Conservation (phyloP, 2,888 invertebrate genomes). For the Diachrysia chrysitis region DNA sequence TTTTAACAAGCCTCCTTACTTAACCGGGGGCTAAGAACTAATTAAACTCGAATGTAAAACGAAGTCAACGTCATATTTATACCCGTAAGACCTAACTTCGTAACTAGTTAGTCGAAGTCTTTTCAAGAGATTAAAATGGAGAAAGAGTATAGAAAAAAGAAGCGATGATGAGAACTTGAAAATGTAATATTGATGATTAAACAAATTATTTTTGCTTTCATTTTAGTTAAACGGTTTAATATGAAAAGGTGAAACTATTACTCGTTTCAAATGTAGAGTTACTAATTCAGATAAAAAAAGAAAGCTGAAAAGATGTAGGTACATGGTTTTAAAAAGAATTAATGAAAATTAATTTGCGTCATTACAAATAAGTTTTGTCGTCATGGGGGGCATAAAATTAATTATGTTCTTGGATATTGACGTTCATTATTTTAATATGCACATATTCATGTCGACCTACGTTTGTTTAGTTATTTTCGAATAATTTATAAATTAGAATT, state of each 20-base stretch:
- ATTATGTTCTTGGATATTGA: background rate
- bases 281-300: too few relatives aligned
- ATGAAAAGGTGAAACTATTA: too few relatives aligned
- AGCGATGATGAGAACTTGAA: too few relatives aligned
- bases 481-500: background rate
- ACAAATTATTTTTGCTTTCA: too few relatives aligned
- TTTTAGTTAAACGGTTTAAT: too few relatives aligned
- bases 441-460: background rate
- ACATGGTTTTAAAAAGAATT: background rate
- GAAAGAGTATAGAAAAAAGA: background rate
- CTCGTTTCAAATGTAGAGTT: too few relatives aligned
- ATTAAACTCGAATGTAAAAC: background rate
- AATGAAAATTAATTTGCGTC: background rate
- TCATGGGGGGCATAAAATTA: background rate
- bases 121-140: background rate
- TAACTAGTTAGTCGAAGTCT: too few relatives aligned
- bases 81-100: too few relatives aligned
- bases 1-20: constrained; percentile 94
- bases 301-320: background rate
- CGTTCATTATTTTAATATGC: background rate
- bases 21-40: constrained; percentile 80
- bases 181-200: too few relatives aligned
- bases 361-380: background rate
- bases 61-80: background rate
- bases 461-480: background rate